Evolutionary conservation across 2,113 vertebrate genomes (phyloP), one percentile per base, ranked within the genome.

Genomic region (Oryctolagus cuniculus): DNA sequence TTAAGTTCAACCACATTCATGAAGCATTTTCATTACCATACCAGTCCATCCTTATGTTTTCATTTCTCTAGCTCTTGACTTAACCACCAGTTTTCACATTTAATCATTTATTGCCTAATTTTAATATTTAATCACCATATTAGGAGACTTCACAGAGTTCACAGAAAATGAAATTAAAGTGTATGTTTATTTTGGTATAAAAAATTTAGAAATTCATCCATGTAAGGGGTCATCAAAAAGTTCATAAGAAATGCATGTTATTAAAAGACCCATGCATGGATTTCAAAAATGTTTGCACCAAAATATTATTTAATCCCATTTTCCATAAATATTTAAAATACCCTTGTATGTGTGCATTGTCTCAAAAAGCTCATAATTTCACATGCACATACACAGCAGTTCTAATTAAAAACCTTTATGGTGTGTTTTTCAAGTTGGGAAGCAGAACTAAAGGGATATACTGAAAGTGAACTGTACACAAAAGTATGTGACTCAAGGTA

Each of bases 401-500:
- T 93, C 89, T 83, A 90, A 70, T 87, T 66, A 44, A 91, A 87
- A 92, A 51, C 29, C 83, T 84, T n/a, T 77, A n/a, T 77, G 44
- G 16, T 61, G 6, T 78, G 11, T 75, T 72, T 92, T 95, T 34
- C 27, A 77, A 24, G 27, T 69, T 84, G 13, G 21, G 78, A 90
- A 27, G 44, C 22, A 90, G 55, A 84, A 4, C 10, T 88, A 25
- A 61, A 88, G 11, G 24, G 5, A 67, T 88, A 38, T 77, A 38
- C 24, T 66, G 1, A 84, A 61, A 92, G 6, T 81, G 24, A 87
- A 81, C 1, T 67, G 9, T 34, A 12, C 24, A 89, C 8, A 63
- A 83, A 80, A 82, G 73, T 72, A 67, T 69, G 22, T 61, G 38
- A 89, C 49, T 67, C 31, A 27, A 86, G 22, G 2, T 74, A 16